These are phyloP conservation scores for Amaurobius ferox DNA, from an alignment of 2,888 invertebrate species.

Conservation along the genomic window DNA sequence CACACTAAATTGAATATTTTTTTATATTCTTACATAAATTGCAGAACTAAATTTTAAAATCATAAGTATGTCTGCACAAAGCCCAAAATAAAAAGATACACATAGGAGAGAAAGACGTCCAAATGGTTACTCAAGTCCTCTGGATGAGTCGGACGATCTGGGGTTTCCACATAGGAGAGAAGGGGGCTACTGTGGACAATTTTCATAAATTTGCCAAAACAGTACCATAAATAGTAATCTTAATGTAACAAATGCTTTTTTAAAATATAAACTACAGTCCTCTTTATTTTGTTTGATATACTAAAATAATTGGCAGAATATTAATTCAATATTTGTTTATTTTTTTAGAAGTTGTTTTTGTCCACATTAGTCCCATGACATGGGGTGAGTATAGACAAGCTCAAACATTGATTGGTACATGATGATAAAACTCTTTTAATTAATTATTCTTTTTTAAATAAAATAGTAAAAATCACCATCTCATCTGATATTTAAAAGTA, in stretches of 20 bases:
- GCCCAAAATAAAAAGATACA: no score
- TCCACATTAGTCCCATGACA: not conserved
- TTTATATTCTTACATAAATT: no score
- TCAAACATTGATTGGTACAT: not conserved
- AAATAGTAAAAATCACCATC: no score
- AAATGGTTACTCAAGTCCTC: no score
- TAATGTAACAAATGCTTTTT: not conserved
- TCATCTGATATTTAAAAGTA: no score
- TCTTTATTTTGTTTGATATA: not conserved
- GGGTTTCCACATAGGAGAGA: no score
- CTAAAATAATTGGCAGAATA: not conserved
- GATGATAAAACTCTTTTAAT: not conserved
- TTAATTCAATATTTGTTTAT: not conserved
- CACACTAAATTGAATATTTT: no score
- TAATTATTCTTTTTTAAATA: no score
- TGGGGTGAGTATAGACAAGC: not conserved
- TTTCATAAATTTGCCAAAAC: not conserved
- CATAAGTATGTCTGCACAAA: no score
- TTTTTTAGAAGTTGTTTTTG: not conserved
- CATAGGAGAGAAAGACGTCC: not conserved
- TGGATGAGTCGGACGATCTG: no score
- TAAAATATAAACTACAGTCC: not conserved
- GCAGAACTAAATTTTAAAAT: no score
- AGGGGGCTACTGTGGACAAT: not conserved
- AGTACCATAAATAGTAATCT: not conserved